phyloP scores from a whole-genome alignment of 2,888 invertebrate species.

The Acanthosepion esculentum region DNA sequence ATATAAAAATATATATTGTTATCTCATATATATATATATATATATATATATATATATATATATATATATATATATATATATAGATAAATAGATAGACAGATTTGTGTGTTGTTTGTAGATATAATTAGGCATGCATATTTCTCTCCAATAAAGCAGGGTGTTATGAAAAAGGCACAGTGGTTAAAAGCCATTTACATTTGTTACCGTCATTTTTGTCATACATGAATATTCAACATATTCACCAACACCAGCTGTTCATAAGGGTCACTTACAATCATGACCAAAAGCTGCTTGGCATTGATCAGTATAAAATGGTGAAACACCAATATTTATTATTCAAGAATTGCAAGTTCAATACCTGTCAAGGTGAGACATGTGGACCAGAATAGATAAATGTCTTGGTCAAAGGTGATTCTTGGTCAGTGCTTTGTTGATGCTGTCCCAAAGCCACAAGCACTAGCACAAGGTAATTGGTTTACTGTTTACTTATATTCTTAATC shows the following conservation, averaged over 20 bases:
- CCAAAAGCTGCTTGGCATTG: neutral
- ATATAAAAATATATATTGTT: too few species aligned
- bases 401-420: neutral
- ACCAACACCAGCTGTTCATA: neutral
- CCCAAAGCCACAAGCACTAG: neutral
- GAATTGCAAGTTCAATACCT: neutral
- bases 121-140: neutral
- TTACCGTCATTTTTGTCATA: neutral
- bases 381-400: conserved; percentile 4
- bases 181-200: neutral
- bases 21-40: too few species aligned
- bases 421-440: neutral
- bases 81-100: neutral
- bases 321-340: conserved; percentile 15
- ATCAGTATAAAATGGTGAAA: neutral
- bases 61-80: neutral
- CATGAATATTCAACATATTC: neutral
- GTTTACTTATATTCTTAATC: neutral
- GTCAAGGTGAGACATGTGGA: neutral
- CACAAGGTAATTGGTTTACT: neutral
- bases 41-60: neutral
- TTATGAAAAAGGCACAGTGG: neutral
- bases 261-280: neutral
- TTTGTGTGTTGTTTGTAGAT: neutral
- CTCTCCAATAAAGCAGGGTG: neutral